Percentiles rank a stretch among this genome's conserved stretches.
Evolutionary conservation across 2,113 vertebrate species (phyloP).

Genomic region (Hucho hucho): DNA sequence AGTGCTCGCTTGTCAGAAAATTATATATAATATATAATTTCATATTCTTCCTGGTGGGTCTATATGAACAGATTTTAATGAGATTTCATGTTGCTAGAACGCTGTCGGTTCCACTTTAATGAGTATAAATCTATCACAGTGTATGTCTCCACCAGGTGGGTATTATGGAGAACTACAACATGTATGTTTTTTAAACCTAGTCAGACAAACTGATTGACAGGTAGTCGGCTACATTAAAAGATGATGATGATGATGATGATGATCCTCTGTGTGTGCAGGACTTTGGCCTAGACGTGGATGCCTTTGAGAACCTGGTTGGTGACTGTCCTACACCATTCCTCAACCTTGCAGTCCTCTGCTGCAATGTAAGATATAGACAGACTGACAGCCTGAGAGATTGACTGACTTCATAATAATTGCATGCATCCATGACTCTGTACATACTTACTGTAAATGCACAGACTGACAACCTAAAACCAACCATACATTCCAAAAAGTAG

Average conservation of each 20-base stretch:
- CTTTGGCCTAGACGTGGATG: constrained; percentile 86
- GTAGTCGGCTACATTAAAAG: neutral
- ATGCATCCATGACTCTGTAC: neutral
- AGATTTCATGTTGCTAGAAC: no score
- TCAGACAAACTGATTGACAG: neutral
- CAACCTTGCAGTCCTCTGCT: constrained; percentile 88
- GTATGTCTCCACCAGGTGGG: neutral
- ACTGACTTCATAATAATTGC: no score
- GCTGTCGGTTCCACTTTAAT: neutral
- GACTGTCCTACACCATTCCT: constrained; percentile 83
- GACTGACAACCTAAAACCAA: neutral
- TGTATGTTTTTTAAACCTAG: neutral
- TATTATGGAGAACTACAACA: neutral
- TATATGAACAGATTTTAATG: no score
- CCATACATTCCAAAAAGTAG: neutral
- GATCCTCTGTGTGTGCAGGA: constrained; percentile 70
- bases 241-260: neutral
- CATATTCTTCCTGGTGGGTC: no score
- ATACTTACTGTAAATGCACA: no score
- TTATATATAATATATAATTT: no score
- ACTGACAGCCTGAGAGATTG: neutral
- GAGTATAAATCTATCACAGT: neutral
- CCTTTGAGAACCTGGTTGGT: constrained; percentile 85
- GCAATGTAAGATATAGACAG: constrained; percentile 76
- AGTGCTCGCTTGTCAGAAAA: no score